phyloP scores from a whole-genome alignment of 1,140 invertebrate species.

The Listronotus bonariensis region DNA sequence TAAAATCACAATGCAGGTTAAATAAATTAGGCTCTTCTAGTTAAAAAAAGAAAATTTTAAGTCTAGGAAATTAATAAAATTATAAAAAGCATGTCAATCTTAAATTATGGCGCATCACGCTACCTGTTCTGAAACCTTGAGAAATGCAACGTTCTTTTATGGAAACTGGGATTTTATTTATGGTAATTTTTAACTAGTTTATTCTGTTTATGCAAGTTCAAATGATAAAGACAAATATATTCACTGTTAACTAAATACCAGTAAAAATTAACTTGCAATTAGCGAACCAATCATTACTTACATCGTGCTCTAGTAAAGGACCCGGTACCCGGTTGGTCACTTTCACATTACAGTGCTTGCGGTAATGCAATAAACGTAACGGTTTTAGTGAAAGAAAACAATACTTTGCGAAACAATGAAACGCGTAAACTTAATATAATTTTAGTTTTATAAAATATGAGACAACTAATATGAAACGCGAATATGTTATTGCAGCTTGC shows the following conservation, averaged over 20 bases:
- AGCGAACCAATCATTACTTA: conserved; percentile 2
- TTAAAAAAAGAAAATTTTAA: no score
- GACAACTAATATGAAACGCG: conserved; percentile 34
- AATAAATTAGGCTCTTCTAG: no score
- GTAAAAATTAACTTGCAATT: conserved; percentile 8
- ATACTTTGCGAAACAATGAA: conserved; percentile 10
- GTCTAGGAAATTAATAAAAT: no score
- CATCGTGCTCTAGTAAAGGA: conserved; percentile 18
- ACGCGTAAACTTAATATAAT: not conserved
- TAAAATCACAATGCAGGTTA: no score
- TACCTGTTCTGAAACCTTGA: no score
- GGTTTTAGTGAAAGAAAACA: not conserved
- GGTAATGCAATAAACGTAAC: conserved; percentile 4
- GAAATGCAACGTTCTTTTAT: no score
- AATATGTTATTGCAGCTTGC: conserved; percentile 33
- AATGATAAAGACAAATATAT: conserved; percentile 5
- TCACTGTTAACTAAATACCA: not conserved
- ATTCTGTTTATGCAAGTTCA: not conserved
- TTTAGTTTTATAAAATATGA: conserved; percentile 5
- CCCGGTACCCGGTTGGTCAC: not conserved
- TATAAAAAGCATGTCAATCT: no score
- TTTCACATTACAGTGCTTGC: conserved; percentile 14
- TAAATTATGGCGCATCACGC: no score
- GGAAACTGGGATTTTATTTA: no score
- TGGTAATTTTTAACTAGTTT: no score